These are phyloP conservation scores for Theristicus caerulescens DNA, from an alignment of 2,113 vertebrate genomes.

Conservation along the genomic window DNA sequence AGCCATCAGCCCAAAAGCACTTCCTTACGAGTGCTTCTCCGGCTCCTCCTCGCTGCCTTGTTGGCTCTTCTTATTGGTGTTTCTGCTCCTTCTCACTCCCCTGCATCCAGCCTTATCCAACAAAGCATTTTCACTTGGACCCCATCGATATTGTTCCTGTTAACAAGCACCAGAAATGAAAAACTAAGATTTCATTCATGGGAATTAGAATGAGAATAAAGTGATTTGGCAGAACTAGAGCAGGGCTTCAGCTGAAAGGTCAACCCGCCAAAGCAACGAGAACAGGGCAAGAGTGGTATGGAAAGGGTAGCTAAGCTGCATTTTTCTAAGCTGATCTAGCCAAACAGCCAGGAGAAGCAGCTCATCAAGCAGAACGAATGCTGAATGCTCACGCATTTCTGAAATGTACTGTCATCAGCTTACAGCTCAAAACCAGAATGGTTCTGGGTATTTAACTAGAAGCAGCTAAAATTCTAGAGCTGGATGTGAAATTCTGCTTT, in stretches of 20 bases:
- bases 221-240: slow-evolving; percentile 15
- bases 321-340: slow-evolving; percentile 29
- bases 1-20: neutral
- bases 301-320: slow-evolving; percentile 10
- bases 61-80: neutral
- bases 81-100: neutral
- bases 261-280: fast-evolving
- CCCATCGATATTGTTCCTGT: neutral
- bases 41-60: neutral
- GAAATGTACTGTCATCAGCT: neutral
- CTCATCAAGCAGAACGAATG: neutral
- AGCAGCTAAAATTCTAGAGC: neutral
- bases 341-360: slow-evolving; percentile 5
- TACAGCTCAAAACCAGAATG: neutral
- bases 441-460: neutral
- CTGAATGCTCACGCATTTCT: slow-evolving; percentile 1
- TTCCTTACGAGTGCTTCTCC: neutral
- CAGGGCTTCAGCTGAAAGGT: neutral
- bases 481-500: neutral
- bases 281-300: neutral
- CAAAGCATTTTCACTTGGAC: neutral
- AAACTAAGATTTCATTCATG: neutral
- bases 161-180: neutral
- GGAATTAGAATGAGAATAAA: slow-evolving; percentile 3
- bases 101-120: neutral